Percentiles rank a stretch among this genome's conserved stretches.
phyloP scores from a whole-genome alignment of 1,140 invertebrate genomes.

The Berghia stephanieae region DNA sequence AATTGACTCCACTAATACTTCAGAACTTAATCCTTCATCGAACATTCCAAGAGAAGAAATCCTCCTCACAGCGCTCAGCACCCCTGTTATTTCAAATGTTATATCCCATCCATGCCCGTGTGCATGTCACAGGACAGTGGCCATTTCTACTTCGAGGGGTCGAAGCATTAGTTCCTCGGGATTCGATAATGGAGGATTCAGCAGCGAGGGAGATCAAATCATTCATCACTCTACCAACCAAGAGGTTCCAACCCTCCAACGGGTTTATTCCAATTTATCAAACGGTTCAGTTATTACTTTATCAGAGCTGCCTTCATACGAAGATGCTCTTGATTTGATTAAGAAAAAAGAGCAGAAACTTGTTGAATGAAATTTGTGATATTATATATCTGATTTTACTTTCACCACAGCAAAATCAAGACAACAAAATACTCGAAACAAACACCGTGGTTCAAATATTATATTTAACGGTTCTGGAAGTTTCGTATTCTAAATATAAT shows the following conservation, averaged over 20 bases:
- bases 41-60: no score
- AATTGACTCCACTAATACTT: background rate
- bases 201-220: background rate
- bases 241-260: background rate
- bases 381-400: no score
- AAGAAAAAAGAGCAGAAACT: no score
- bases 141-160: constrained; percentile 4
- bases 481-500: no score
- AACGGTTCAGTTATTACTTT: background rate
- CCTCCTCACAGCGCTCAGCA: no score
- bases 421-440: no score
- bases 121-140: constrained; percentile 26
- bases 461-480: no score
- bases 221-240: background rate
- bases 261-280: background rate
- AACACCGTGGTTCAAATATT: no score
- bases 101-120: constrained; percentile 26
- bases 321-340: constrained; percentile 14
- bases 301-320: constrained; percentile 13
- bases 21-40: background rate
- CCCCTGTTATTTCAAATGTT: no score
- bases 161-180: no score
- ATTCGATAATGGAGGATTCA: constrained; percentile 42
- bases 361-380: no score
- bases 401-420: no score